Conservation (phyloP, 2,888 invertebrate species). For the Sarcophaga subvicina region DNA sequence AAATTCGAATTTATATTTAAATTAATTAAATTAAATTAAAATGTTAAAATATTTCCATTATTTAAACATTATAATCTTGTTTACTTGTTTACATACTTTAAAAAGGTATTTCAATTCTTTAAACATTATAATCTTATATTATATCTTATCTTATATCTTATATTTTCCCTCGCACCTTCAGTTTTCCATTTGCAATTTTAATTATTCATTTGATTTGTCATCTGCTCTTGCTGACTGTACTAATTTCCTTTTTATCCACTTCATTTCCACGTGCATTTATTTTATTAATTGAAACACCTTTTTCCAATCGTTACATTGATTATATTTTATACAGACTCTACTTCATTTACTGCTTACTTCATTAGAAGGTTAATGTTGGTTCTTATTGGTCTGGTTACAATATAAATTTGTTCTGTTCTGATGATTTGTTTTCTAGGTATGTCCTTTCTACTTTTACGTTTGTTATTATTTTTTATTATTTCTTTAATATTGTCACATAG, state of each 20-base stretch:
- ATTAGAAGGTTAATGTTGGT: slow-evolving; percentile 33
- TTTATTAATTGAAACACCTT: slow-evolving; percentile 35
- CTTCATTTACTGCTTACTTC: slow-evolving; percentile 11
- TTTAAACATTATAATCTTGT: too few species aligned
- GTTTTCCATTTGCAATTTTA: background rate
- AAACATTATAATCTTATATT: too few species aligned
- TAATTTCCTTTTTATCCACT: slow-evolving; percentile 14
- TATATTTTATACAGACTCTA: slow-evolving; percentile 16
- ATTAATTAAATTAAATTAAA: too few species aligned
- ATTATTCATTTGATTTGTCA: background rate
- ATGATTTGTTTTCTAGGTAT: background rate
- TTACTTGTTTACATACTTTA: too few species aligned
- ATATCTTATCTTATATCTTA: too few species aligned
- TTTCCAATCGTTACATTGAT: slow-evolving; percentile 10
- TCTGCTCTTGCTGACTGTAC: background rate
- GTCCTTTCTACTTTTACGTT: background rate
- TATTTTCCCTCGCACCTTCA: too few species aligned
- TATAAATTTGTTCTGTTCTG: background rate
- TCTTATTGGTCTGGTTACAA: background rate
- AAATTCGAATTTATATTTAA: too few species aligned
- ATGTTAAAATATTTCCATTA: too few species aligned
- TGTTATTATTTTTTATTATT: background rate
- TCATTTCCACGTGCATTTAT: slow-evolving; percentile 29
- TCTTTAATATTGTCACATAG: slow-evolving; percentile 13
- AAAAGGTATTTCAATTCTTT: too few species aligned